phyloP scores from a whole-genome alignment of 1,140 invertebrate genomes.

The Neotoxoptera formosana region DNA sequence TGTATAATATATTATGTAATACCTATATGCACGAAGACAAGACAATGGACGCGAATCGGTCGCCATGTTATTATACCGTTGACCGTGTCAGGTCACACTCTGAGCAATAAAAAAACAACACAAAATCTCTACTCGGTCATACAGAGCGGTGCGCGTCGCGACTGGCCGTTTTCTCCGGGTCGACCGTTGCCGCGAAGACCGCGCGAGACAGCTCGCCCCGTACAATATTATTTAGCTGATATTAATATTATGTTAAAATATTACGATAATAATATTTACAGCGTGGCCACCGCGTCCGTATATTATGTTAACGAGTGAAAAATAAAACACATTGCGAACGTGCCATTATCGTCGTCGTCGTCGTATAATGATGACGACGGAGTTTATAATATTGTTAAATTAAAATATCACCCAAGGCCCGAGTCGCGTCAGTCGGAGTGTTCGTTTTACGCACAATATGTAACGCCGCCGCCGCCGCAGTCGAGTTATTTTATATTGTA shows the following conservation, averaged over 20 bases:
- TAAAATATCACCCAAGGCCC: background rate
- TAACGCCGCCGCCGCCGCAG: background rate
- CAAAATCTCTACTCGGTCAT: background rate
- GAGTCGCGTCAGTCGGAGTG: background rate
- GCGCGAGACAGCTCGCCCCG: no score
- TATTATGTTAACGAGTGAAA: background rate
- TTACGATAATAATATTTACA: background rate
- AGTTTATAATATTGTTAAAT: background rate
- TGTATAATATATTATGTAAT: no score
- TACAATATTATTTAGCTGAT: background rate
- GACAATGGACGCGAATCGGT: constrained; percentile 12
- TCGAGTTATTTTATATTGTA: no score
- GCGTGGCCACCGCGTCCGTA: background rate
- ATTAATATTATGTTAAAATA: background rate
- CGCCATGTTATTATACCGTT: background rate
- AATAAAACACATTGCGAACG: background rate
- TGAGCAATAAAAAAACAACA: background rate
- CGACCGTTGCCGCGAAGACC: no score
- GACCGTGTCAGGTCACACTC: background rate
- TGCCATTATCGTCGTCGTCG: background rate
- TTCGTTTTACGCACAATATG: background rate
- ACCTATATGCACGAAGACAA: background rate
- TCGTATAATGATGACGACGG: background rate
- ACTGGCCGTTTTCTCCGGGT: background rate
- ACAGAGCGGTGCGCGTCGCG: background rate